Evolutionary conservation across 35 echinoderm and acorn worm genomes (phyloP), one percentile per base, ranked within the genome.

Genomic region (Anneissia japonica): DNA sequence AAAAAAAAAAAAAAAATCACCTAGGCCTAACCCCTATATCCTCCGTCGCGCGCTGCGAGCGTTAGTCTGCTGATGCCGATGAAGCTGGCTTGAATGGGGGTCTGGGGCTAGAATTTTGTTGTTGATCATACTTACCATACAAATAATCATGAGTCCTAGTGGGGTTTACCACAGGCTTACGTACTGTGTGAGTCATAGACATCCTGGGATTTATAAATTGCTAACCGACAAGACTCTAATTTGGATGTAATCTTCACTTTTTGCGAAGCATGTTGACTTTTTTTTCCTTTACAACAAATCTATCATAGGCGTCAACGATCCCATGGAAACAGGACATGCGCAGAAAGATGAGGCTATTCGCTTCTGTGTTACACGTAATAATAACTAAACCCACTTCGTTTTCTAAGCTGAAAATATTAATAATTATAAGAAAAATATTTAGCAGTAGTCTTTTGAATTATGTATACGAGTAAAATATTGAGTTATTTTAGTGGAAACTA

Each of bases 111-210:
- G n/a, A n/a, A n/a, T n/a, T n/a, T n/a, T n/a, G n/a, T n/a, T n/a
- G n/a, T n/a, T n/a, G n/a, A 32, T 31, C 13, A 13, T 39, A 88
- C 95, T 91, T 79, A 97, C 95, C 95, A 43, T 97, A 97, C 83
- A 97, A 84, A 88, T 97, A 97, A 84, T 97, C 95, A 74, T 97
- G 91, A 1, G 91, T 93, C 77, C 95, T 91, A 30, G 95, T 45
- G 86, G 93, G 95, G 36, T 97, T 90, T 34, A 93, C 85, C 33
- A 77, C 80, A 0, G 89, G 91, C 83, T 81, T 82, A n/a, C 95
- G 92, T 41, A 93, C 79, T 36, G 95, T 90, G 79, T 93, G 91
- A 32, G 91, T 90, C 56, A 89, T 45, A 46, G 95, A 97, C 95
- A 97, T 97, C 40, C 80, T 96, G 35, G 21, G 46, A 39, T 82